Base-by-base conservation (phyloP, 2,797 vertebrate genomes). In the Onychomys torridus region DNA sequence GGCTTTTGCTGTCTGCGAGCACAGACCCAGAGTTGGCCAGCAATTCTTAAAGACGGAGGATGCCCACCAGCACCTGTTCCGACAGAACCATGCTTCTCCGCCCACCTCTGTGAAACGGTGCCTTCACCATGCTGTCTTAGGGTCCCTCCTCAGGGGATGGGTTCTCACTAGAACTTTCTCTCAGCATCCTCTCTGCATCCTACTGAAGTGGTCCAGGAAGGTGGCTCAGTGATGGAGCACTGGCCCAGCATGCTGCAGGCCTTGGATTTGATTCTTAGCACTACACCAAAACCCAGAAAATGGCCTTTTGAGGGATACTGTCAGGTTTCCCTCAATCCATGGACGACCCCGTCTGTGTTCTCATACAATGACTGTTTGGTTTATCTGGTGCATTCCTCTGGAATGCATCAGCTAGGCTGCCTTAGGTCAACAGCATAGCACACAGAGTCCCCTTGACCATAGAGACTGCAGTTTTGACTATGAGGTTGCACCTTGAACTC, bases 341-440 rank as follows among this genome's bases (percentile, higher is more conserved):
- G 1, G 4, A 8, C 12, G 6, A 5, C 5, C 46, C 25, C 0
- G 49, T 7, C 61, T 5, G 0, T 9, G 9, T 2, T 25, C 49
- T 23, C 11, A 0, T 0, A 0, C 23, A 0, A 2, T 0, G 27
- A 52, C 84, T 89, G 16, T 19, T 1, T 0, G 19, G 52, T 1
- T 13, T 0, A 8, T 9, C 1, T 0, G 2, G 5, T 1, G 5
- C 0, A 1, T 82, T 84, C 61, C 3, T 46, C 52, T 32, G 2
- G 57, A 23, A 5, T 0, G 5, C 27, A 1, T 8, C 65, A 0
- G 14, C n/a, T 0, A 2, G 46, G 63, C 55, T 63, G 0, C 46
- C 71, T 14, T 5, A 63, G 73, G 16, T 75, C 25, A 57, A 6
- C 0, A 5, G 10, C 6, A 1, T 23, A 5, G 27, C 49, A 1